Percentiles rank a stretch among this genome's conserved stretches.
Evolutionary conservation across 2,888 invertebrate genomes (phyloP).

Genomic region (Eumerus sabulonum): DNA sequence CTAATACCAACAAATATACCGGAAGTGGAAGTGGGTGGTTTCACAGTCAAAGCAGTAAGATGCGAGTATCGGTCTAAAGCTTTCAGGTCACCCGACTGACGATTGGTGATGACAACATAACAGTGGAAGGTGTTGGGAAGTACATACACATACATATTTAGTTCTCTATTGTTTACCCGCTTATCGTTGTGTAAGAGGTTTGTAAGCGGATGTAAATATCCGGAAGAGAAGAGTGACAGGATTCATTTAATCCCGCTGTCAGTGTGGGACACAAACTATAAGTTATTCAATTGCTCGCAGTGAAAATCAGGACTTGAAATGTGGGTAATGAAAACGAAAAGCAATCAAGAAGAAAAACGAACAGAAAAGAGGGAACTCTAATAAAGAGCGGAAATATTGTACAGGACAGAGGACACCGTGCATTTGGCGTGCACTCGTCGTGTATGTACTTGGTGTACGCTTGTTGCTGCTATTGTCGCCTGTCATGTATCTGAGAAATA

Average conservation of each 20-base stretch:
- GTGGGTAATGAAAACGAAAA: not conserved
- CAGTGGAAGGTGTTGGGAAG: not conserved
- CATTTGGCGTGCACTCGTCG: not conserved
- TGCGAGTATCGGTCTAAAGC: slow-evolving; percentile 61
- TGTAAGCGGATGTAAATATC: slow-evolving; percentile 62
- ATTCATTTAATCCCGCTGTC: slow-evolving; percentile 42
- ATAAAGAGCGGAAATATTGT: slow-evolving; percentile 4
- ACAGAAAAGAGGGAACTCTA: not conserved
- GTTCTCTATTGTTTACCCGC: slow-evolving; percentile 22
- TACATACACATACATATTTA: slow-evolving; percentile 9
- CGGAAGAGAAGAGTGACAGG: slow-evolving; percentile 50
- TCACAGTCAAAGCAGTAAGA: slow-evolving; percentile 46
- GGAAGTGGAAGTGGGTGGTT: slow-evolving; percentile 63
- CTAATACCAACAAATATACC: too few relatives aligned
- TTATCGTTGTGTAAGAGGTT: slow-evolving; percentile 29
- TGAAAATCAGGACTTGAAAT: not conserved
- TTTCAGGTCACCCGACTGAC: slow-evolving; percentile 51
- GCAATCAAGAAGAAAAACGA: not conserved
- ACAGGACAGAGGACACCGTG: slow-evolving; percentile 1
- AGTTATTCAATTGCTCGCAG: slow-evolving; percentile 28
- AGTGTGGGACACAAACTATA: slow-evolving; percentile 15
- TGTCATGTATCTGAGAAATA: too few relatives aligned
- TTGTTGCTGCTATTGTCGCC: too few relatives aligned
- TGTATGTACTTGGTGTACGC: too few relatives aligned
- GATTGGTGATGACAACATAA: not conserved